These are phyloP conservation scores for Halcyon leucocephala DNA, from an alignment of 2,797 vertebrate species.

Conservation along the genomic window DNA sequence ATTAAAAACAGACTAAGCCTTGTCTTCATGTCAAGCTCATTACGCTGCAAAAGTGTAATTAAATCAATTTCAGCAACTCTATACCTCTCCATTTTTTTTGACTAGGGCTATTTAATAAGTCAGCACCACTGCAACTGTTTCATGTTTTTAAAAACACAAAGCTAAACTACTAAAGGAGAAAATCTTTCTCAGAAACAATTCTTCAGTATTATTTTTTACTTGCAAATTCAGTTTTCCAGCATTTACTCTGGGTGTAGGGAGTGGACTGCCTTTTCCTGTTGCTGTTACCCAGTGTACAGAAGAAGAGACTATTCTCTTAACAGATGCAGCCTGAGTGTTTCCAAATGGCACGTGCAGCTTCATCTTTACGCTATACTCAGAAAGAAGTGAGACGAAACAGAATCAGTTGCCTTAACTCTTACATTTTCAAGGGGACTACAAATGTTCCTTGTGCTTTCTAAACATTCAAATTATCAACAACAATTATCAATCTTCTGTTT, in stretches of 20 bases:
- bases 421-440: not conserved
- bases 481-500: not conserved
- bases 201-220: not conserved
- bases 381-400: not conserved
- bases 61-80: constrained; percentile 15
- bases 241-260: not conserved
- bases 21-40: not conserved
- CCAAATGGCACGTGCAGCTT: not conserved
- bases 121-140: not conserved
- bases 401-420: not conserved
- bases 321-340: not conserved
- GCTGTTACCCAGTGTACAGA: not conserved
- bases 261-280: not conserved
- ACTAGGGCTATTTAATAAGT: not conserved
- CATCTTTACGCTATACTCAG: not conserved
- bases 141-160: not conserved
- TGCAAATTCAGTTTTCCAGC: not conserved
- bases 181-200: not conserved
- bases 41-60: not conserved
- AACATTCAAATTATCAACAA: not conserved
- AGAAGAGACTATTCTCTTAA: not conserved
- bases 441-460: not conserved
- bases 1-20: constrained; percentile 23
- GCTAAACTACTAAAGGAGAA: not conserved
- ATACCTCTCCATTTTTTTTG: not conserved